Base-by-base conservation (phyloP, 2,888 invertebrate species). In the Cheiracanthium punctorium region DNA sequence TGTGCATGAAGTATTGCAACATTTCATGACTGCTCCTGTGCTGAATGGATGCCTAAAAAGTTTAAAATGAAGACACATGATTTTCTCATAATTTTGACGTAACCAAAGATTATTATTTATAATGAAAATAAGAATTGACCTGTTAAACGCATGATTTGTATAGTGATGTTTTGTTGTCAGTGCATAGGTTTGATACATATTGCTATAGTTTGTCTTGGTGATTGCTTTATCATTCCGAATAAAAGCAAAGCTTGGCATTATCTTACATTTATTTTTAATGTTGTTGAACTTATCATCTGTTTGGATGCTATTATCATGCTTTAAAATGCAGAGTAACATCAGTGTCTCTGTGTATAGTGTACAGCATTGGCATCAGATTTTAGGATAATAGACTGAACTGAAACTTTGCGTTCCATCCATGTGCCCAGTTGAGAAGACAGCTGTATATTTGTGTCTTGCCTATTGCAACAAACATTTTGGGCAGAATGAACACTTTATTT, bases 351-450 rank as follows among this genome's bases (percentile, higher is more conserved):
- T 86, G 75, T 80, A 85, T 80, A 75, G 85, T 80, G 80, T 86
- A 80, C 80, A 86, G 85, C 80, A 80, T 70, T 75, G 64, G 43
- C 67, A 67, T 81, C 71, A 69, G 76, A 81, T 80, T 80, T 72
- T 81, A 81, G 81, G 77, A 73, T 73, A 85, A 72, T 76, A 77
- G 72, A 87, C 81, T 73, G 14, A 33, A 72, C 58, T 72, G 32
- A 72, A 48, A 74, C 64, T 41, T 79, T 74, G 69, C 24, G 80
- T 80, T 86, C 85, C 85, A 86, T 86, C 85, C 75, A 75, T 87
- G 72, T 81, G 87, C 81, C 81, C 87, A 87, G 81, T 87, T 87
- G 81, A 87, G 87, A 87, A 87, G 81, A 81, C 81, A 72, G 81
- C 76, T 87, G 81, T 77, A 67, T 86, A 86, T 75, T 75, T 81